Percentiles rank a stretch among this genome's conserved stretches.
phyloP scores from a whole-genome alignment of 2,888 invertebrate species.

The Cephus spinipes region DNA sequence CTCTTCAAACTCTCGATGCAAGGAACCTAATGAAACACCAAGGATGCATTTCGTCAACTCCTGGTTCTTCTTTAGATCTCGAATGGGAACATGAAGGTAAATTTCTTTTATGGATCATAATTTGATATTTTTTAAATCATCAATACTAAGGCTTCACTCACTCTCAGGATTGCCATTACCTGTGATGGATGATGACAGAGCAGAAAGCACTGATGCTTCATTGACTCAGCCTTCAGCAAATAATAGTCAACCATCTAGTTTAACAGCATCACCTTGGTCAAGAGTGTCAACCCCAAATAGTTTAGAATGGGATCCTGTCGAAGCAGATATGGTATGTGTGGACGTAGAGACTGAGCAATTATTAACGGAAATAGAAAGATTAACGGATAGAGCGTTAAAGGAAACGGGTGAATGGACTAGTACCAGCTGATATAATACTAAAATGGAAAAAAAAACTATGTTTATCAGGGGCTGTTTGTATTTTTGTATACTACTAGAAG shows the following conservation, averaged over 20 bases:
- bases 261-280: conserved; percentile 69
- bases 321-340: conserved; percentile 69
- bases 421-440: conserved; percentile 52
- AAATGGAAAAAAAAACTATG: conserved; percentile 19
- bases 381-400: conserved; percentile 74
- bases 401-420: conserved; percentile 72
- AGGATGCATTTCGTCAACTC: conserved; percentile 69
- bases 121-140: neutral
- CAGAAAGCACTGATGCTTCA: conserved; percentile 42
- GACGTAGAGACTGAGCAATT: conserved; percentile 76
- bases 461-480: conserved; percentile 47
- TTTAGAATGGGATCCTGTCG: conserved; percentile 77
- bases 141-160: neutral
- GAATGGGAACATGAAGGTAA: conserved; percentile 78
- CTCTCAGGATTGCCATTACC: conserved; percentile 47
- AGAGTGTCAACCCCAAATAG: conserved; percentile 76
- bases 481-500: conserved; percentile 52
- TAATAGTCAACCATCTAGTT: conserved; percentile 57
- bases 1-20: conserved; percentile 73
- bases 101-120: neutral
- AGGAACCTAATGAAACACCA: conserved; percentile 66
- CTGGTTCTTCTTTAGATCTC: conserved; percentile 76
- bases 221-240: conserved; percentile 47
- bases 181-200: conserved; percentile 34
- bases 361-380: conserved; percentile 75